Percentiles rank a stretch among this genome's conserved stretches.
phyloP scores from a whole-genome alignment of 2,113 vertebrate species.

The Tupaia tana region DNA sequence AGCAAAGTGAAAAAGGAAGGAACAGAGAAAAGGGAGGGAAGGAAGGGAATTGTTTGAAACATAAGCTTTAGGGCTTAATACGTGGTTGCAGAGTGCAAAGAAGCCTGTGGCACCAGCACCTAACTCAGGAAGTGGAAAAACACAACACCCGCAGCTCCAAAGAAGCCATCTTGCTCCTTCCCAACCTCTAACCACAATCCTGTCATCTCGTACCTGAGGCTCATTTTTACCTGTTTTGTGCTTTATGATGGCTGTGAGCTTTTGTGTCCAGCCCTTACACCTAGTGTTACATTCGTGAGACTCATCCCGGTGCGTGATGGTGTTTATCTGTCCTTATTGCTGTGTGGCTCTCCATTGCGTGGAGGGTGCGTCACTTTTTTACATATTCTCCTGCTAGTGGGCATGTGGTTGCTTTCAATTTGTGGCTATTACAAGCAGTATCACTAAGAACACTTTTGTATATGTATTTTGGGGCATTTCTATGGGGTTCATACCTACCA shows the following conservation, averaged over 20 bases:
- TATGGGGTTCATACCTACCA: not conserved
- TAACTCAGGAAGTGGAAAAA: too few relatives aligned
- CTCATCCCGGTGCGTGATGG: not conserved
- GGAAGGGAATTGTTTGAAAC: too few relatives aligned
- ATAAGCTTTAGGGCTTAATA: not conserved
- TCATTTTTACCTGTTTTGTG: not conserved
- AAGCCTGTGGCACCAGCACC: too few relatives aligned
- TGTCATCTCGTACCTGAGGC: not conserved
- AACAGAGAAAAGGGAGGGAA: too few relatives aligned
- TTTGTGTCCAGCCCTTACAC: not conserved
- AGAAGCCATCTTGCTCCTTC: not conserved
- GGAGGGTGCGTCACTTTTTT: rapidly evolving
- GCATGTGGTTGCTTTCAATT: not conserved
- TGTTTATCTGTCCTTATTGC: not conserved
- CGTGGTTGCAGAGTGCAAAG: not conserved
- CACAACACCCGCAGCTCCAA: too few relatives aligned
- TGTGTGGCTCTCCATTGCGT: not conserved
- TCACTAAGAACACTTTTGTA: not conserved
- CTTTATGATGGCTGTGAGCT: not conserved
- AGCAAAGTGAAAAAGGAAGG: too few relatives aligned
- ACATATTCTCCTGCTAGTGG: not conserved
- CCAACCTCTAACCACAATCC: not conserved
- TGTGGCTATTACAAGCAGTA: not conserved
- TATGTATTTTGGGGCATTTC: not conserved
- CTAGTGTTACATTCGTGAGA: rapidly evolving